Conservation (phyloP, 1,140 invertebrate species). For the Zaprionus lachaisei region DNA sequence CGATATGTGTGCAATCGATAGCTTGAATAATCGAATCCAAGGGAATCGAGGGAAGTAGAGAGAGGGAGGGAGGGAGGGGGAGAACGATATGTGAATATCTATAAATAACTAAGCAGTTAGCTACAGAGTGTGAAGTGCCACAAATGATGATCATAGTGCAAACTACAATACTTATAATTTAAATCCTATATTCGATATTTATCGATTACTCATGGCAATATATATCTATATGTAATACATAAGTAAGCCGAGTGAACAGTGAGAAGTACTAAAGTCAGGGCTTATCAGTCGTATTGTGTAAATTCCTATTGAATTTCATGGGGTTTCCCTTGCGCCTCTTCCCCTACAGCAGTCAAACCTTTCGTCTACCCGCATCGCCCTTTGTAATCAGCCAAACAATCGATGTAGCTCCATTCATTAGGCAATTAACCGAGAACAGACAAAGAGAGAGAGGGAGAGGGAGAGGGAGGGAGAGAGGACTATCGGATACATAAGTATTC, state of each 20-base stretch:
- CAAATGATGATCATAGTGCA: neutral
- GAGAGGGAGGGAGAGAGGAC: neutral
- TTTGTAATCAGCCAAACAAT: slow-evolving; percentile 43
- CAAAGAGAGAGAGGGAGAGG: neutral
- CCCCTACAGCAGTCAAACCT: too few relatives aligned
- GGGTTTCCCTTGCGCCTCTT: neutral
- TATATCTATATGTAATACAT: neutral
- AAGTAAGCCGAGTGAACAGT: too few relatives aligned
- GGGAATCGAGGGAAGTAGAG: neutral
- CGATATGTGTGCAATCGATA: slow-evolving; percentile 7
- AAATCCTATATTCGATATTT: neutral
- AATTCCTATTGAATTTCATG: neutral
- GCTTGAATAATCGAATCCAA: neutral
- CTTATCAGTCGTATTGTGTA: slow-evolving; percentile 4
- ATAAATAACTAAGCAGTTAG: neutral
- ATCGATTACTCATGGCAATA: neutral
- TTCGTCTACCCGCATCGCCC: slow-evolving; percentile 32
- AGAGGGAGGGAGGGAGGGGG: neutral
- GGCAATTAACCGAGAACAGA: slow-evolving; percentile 29
- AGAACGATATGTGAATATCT: too few relatives aligned
- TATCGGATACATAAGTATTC: slow-evolving; percentile 4
- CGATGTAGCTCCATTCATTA: slow-evolving; percentile 44
- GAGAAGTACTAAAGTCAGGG: neutral
- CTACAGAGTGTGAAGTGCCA: neutral
- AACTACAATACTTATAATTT: too few relatives aligned